A percentile compares a stretch with the other conserved stretches of the same genome.
phyloP scores from a whole-genome alignment of 2,797 vertebrate species.

The Choloepus didactylus region DNA sequence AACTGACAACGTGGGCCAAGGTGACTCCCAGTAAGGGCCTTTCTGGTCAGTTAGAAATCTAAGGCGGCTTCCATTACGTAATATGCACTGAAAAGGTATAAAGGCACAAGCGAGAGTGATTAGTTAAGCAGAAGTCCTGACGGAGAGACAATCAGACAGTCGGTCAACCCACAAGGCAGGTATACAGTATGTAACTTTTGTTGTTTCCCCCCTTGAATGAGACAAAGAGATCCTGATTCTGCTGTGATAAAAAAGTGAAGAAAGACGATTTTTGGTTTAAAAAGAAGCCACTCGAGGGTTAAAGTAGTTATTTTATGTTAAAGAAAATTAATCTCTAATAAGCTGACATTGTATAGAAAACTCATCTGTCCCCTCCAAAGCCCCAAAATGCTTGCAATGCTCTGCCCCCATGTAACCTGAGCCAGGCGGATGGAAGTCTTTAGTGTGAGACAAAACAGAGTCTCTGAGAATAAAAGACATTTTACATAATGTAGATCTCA shows the following conservation, averaged over 20 bases:
- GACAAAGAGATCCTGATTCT: slow-evolving; percentile 80
- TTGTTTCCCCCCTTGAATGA: slow-evolving; percentile 72
- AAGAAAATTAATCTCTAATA: slow-evolving; percentile 86
- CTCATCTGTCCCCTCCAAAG: slow-evolving; percentile 76
- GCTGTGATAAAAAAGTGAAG: slow-evolving; percentile 80
- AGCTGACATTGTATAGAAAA: slow-evolving; percentile 85
- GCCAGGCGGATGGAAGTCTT: slow-evolving; percentile 82
- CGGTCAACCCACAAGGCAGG: slow-evolving; percentile 82
- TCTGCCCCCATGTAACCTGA: slow-evolving; percentile 79
- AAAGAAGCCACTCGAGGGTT: slow-evolving; percentile 86
- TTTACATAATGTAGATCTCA: slow-evolving; percentile 86
- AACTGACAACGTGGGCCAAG: slow-evolving; percentile 61
- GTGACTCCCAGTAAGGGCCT: slow-evolving; percentile 50
- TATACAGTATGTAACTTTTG: slow-evolving; percentile 70
- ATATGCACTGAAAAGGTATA: slow-evolving; percentile 88
- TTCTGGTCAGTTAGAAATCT: slow-evolving; percentile 78
- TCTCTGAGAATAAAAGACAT: slow-evolving; percentile 82
- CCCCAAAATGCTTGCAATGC: slow-evolving; percentile 46
- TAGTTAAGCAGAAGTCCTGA: slow-evolving; percentile 80
- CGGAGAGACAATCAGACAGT: slow-evolving; percentile 67
- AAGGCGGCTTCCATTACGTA: slow-evolving; percentile 85
- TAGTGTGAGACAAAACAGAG: slow-evolving; percentile 54
- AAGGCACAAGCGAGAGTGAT: slow-evolving; percentile 90
- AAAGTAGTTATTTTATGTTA: slow-evolving; percentile 86
- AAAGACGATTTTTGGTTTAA: slow-evolving; percentile 86